Base-by-base conservation (phyloP, 1,140 invertebrate genomes). In the Coenobita brevimanus region DNA sequence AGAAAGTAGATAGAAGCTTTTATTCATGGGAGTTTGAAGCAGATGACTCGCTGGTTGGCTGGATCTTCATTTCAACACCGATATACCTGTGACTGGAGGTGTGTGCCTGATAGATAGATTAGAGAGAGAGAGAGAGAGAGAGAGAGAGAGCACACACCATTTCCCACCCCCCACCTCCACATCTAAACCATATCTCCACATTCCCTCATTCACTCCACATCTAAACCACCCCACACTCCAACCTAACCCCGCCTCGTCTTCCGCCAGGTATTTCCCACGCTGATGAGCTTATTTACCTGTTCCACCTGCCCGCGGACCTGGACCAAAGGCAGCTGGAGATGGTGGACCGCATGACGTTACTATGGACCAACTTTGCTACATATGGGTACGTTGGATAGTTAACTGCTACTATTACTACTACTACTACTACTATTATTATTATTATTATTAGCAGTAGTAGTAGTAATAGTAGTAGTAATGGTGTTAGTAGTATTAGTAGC, bases 341-440 rank as follows among this genome's bases (percentile, higher is more conserved):
- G 84, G 69, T 82, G 1, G 24, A 79, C 6, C 67, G 84, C 15
- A 73, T 88, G 73, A 54, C 57, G 1, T 83, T 41, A 13, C 57
- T 90, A 13, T 90, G 81, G 83, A 88, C 89, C 54, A 88, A 90
- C 60, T 90, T 90, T 30, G 89, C 89, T n/a, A 90, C 69, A 71
- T 83, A 88, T n/a, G 89, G 89, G 89, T 90, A 30, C 60, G 89
- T 27, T n/a, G 24, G n/a, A n/a, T n/a, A n/a, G n/a, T n/a, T n/a
- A n/a, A n/a, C n/a, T n/a, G n/a, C n/a, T n/a, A n/a, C n/a, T n/a
- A n/a, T n/a, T n/a, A n/a, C n/a, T n/a, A n/a, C n/a, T n/a, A n/a
- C n/a, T n/a, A n/a, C n/a, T n/a, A n/a, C n/a, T n/a, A n/a, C n/a
- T n/a, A n/a, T n/a, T n/a, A n/a, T n/a, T n/a, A n/a, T n/a, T n/a